Evolutionary conservation across 2,113 vertebrate species (phyloP).

Genomic region (Dipodomys merriami): DNA sequence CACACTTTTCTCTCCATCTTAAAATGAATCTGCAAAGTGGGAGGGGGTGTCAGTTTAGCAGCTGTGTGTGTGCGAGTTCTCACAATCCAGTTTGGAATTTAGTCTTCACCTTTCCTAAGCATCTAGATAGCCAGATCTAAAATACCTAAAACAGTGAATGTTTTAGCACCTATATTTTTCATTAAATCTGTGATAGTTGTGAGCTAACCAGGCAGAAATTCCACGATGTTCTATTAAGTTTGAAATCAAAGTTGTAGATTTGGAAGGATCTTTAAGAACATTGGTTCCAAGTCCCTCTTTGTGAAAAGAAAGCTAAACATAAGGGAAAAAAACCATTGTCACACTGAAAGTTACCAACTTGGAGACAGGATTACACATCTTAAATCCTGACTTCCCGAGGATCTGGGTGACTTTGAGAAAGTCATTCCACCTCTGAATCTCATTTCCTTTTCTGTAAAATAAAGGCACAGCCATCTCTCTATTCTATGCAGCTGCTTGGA

Average conservation of each 20-base stretch:
- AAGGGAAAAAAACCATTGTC: background rate
- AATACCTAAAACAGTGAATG: background rate
- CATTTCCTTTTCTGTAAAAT: slow-evolving; percentile 34
- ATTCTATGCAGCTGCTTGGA: background rate
- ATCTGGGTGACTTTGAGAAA: background rate
- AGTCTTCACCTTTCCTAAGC: background rate
- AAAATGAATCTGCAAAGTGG: background rate
- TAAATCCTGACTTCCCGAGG: background rate
- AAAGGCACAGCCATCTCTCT: background rate
- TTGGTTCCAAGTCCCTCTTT: background rate
- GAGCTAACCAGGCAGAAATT: background rate
- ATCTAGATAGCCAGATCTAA: background rate
- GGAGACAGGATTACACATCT: background rate
- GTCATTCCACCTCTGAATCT: background rate
- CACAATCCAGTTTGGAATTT: slow-evolving; percentile 18
- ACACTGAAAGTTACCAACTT: background rate
- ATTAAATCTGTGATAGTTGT: background rate
- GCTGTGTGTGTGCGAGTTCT: too few species aligned
- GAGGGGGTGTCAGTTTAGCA: background rate
- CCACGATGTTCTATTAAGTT: background rate
- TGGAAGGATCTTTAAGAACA: slow-evolving; percentile 29
- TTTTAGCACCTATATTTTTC: background rate
- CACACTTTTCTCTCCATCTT: background rate
- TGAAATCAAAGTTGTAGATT: slow-evolving; percentile 43
- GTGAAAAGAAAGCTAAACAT: background rate